Conservation (phyloP, 1,140 invertebrate species). For the Ceratitis capitata region DNA sequence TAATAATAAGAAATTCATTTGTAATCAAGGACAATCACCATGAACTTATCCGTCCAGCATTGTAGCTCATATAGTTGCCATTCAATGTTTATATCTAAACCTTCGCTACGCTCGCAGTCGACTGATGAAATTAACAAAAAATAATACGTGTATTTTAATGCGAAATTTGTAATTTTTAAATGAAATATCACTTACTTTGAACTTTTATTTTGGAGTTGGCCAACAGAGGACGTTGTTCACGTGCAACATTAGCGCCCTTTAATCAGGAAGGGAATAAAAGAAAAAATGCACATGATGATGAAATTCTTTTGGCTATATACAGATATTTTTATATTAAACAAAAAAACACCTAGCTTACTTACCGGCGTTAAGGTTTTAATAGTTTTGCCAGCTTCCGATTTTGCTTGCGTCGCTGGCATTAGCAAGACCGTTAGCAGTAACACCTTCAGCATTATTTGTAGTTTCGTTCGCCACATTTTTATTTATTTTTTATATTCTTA, state of each 20-base stretch:
- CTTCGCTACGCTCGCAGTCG: slow-evolving; percentile 47
- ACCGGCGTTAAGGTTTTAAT: slow-evolving; percentile 52
- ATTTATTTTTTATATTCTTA: background rate
- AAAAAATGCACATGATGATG: background rate
- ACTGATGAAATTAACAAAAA: slow-evolving; percentile 45
- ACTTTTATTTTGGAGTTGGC: slow-evolving; percentile 55
- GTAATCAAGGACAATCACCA: background rate
- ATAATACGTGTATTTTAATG: too few species aligned
- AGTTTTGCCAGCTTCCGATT: slow-evolving; percentile 56
- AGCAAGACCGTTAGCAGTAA: background rate
- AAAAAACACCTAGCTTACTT: background rate
- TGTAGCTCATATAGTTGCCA: slow-evolving; percentile 53
- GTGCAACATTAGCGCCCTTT: slow-evolving; percentile 45
- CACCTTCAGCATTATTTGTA: background rate
- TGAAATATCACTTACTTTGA: slow-evolving; percentile 51
- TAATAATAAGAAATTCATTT: background rate
- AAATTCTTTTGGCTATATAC: background rate
- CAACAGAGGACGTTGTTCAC: slow-evolving; percentile 55
- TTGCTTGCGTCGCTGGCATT: slow-evolving; percentile 20
- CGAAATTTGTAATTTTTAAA: slow-evolving; percentile 45
- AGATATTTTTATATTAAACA: slow-evolving; percentile 38
- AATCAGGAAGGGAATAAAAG: background rate
- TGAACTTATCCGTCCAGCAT: slow-evolving; percentile 44
- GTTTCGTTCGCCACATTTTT: background rate
- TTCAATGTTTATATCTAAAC: slow-evolving; percentile 49